Evolutionary conservation across 2,888 invertebrate genomes (phyloP).

Genomic region (Dicyrtomina minuta): DNA sequence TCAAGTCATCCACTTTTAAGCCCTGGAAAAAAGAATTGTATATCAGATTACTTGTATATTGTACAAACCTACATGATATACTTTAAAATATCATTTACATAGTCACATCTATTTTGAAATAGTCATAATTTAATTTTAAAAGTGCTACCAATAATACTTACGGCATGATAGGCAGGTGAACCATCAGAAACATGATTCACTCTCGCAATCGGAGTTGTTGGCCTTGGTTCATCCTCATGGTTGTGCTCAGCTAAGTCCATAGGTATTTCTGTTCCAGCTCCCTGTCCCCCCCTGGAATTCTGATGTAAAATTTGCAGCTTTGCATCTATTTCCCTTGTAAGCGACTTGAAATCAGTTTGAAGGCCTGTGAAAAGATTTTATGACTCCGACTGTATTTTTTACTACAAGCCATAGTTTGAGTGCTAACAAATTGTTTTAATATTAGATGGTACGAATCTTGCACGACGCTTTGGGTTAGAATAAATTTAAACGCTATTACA

Average conservation of each 20-base stretch:
- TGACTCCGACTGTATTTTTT: not conserved
- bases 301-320: constrained; percentile 69
- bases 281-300: constrained; percentile 51
- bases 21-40: constrained; percentile 67
- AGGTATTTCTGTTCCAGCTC: not conserved
- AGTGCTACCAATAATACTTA: constrained; percentile 56
- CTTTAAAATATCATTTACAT: not conserved
- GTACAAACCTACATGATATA: no score
- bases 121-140: not conserved
- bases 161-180: constrained; percentile 81
- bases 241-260: constrained; percentile 40
- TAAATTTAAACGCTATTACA: not conserved
- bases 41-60: no score
- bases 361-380: constrained; percentile 68
- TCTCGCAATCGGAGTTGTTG: constrained; percentile 64
- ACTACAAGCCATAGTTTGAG: not conserved
- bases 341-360: constrained; percentile 81
- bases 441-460: not conserved
- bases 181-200: constrained; percentile 72
- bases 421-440: not conserved
- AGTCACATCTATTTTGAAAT: not conserved
- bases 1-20: constrained; percentile 67
- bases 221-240: not conserved
- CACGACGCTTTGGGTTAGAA: not conserved
- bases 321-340: constrained; percentile 82